These are phyloP conservation scores for Acleris cristana DNA, from an alignment of 2,888 invertebrate genomes.

Conservation along the genomic window DNA sequence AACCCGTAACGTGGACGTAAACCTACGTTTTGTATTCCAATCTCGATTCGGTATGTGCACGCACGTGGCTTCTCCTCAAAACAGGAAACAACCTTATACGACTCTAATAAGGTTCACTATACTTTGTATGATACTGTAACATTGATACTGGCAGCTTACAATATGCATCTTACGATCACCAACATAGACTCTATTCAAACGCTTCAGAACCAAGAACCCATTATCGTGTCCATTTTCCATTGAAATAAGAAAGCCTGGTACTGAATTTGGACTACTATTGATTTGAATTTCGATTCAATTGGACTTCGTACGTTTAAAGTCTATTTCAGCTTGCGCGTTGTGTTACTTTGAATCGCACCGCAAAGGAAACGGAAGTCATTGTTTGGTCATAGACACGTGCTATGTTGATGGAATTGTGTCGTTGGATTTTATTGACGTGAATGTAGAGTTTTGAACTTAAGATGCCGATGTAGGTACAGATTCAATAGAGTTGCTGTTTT, in stretches of 20 bases:
- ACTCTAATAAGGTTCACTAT: neutral
- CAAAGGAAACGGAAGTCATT: conserved; percentile 76
- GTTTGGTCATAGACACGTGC: conserved; percentile 51
- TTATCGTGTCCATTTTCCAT: no score
- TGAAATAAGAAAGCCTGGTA: no score
- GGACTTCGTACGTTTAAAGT: conserved; percentile 6
- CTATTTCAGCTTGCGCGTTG: conserved; percentile 3
- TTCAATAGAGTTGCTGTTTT: no score
- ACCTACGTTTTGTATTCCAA: conserved; percentile 20
- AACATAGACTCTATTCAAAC: conserved; percentile 14
- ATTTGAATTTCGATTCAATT: conserved; percentile 4
- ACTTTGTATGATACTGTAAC: neutral
- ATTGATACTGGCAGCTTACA: conserved; percentile 14
- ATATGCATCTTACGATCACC: conserved; percentile 23
- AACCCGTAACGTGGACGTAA: conserved; percentile 3
- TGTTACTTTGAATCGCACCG: conserved; percentile 26
- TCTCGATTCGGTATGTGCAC: conserved; percentile 45
- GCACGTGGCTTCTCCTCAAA: conserved; percentile 57
- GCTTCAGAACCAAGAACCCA: no score
- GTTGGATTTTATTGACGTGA: conserved; percentile 28
- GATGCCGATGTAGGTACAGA: no score
- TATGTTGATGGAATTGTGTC: conserved; percentile 25
- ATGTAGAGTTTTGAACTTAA: neutral
- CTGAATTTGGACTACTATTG: conserved; percentile 2
- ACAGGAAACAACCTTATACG: neutral